Base-by-base conservation (phyloP, 2,888 invertebrate genomes). In the Drosophila bunnanda region DNA sequence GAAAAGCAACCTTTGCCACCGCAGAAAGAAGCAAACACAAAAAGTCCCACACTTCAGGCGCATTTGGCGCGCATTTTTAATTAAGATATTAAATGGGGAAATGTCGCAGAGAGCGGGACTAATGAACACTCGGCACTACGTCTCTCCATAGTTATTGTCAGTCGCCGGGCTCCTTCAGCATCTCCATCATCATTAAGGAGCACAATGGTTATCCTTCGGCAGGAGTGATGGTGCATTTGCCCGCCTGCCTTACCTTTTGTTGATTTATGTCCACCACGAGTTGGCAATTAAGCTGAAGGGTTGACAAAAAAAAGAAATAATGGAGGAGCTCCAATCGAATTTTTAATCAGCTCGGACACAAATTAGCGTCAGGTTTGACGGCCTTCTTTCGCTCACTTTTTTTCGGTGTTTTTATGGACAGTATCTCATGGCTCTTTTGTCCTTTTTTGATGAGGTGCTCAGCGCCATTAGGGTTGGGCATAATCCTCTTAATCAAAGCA, bases 271-370 rank as follows among this genome's bases (percentile, higher is more conserved):
- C 60, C 66, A 64, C 86, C 83, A 71, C 70, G 70, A 76, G 78
- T 67, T 79, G 79, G 76, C 79, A 80, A 82, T 82, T 85, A 82
- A 85, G 82, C 76, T 74, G 85, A 53, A 68, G 54, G 68, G 68
- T 67, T 59, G 48, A 76, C 41, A 79, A 60, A 57, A 53, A 64
- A 56, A 77, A 61, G 53, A 17, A 20, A 20, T 43, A 64, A 43
- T 12, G 44, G 50, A 20, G 60, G 44, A 30, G 36, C 52, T 54
- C 54, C 84, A 87, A 89, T 89, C 79, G 78, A 82, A 82, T 82
- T 86, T 89, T 89, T 82, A 87, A 89, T 86, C 80, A 79, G 79
- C 85, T 76, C 66, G 83, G 85, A 79, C 85, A 82, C 82, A 83
- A 83, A 85, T 83, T 83, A 87, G 85, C 87, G 75, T 44, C 68